Conservation (phyloP, 1,140 invertebrate species). For the Samia ricini region DNA sequence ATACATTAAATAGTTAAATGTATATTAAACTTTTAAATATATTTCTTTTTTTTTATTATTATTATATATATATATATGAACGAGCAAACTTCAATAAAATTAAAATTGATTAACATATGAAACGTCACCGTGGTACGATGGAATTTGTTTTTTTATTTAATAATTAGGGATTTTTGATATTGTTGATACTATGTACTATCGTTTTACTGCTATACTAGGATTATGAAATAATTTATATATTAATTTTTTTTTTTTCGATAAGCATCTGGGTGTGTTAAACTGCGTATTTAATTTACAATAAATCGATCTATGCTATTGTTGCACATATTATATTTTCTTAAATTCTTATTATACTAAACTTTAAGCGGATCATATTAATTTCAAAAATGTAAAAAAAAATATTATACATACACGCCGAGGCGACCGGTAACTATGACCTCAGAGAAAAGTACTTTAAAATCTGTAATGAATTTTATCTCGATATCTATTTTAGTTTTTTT, state of each 20-base stretch:
- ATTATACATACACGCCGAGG: constrained; percentile 65
- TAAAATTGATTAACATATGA: constrained; percentile 76
- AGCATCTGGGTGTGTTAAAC: constrained; percentile 58
- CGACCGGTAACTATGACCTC: constrained; percentile 50
- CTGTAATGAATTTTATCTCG: too few relatives aligned
- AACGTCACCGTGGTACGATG: constrained; percentile 47
- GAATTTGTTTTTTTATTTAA: constrained; percentile 48
- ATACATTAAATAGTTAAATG: constrained; percentile 68
- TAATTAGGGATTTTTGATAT: constrained; percentile 74
- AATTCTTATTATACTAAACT: constrained; percentile 48
- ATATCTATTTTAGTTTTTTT: too few relatives aligned
- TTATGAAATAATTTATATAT: constrained; percentile 65
- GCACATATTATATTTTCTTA: constrained; percentile 45
- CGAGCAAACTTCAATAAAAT: constrained; percentile 77
- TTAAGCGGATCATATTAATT: constrained; percentile 58
- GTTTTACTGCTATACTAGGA: constrained; percentile 70
- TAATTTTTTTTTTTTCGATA: constrained; percentile 48
- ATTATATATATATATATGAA: too few relatives aligned
- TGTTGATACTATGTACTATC: constrained; percentile 74
- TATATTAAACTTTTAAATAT: constrained; percentile 75
- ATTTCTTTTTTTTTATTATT: too few relatives aligned
- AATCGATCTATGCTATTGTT: constrained; percentile 52
- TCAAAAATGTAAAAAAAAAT: constrained; percentile 46
- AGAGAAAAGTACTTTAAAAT: not conserved
- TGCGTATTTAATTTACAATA: constrained; percentile 54